These are phyloP conservation scores for Gila orcuttii DNA, from an alignment of 2,113 vertebrate genomes.

Conservation along the genomic window DNA sequence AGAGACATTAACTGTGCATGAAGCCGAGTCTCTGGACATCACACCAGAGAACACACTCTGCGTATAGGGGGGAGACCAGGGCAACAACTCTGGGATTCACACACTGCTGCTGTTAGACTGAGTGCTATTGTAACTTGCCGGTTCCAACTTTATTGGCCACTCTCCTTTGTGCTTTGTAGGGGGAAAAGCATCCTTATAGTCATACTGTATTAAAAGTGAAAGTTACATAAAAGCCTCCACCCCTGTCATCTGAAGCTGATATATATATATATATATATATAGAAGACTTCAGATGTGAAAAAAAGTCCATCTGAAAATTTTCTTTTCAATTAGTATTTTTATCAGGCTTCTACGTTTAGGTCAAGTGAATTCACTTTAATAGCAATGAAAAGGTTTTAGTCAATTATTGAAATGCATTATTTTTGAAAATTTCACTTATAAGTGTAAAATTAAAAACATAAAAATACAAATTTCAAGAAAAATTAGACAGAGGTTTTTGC, in stretches of 20 bases:
- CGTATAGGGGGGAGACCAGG: slow-evolving; percentile 41
- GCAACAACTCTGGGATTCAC: slow-evolving; percentile 57
- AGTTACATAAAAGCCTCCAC: neutral
- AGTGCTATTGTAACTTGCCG: slow-evolving; percentile 38
- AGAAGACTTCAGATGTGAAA: too few species aligned
- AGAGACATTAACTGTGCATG: slow-evolving; percentile 77
- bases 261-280: too few species aligned
- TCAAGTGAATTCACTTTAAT: too few species aligned
- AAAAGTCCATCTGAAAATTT: too few species aligned
- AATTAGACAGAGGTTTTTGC: too few species aligned
- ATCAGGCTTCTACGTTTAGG: too few species aligned
- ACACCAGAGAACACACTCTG: slow-evolving; percentile 53
- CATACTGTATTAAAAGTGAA: neutral
- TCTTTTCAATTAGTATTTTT: too few species aligned
- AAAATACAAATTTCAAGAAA: too few species aligned
- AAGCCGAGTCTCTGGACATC: slow-evolving; percentile 71
- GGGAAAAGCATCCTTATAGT: neutral
- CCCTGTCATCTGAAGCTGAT: neutral
- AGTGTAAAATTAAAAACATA: too few species aligned
- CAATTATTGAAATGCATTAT: too few species aligned
- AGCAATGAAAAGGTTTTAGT: too few species aligned
- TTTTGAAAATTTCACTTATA: too few species aligned
- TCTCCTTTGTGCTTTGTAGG: slow-evolving; percentile 8
- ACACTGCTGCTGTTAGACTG: slow-evolving; percentile 40
- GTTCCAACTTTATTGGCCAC: slow-evolving; percentile 39